Evolutionary conservation across 2,888 invertebrate genomes (phyloP), one percentile per base, ranked within the genome.

Genomic region (Volucella inflata): DNA sequence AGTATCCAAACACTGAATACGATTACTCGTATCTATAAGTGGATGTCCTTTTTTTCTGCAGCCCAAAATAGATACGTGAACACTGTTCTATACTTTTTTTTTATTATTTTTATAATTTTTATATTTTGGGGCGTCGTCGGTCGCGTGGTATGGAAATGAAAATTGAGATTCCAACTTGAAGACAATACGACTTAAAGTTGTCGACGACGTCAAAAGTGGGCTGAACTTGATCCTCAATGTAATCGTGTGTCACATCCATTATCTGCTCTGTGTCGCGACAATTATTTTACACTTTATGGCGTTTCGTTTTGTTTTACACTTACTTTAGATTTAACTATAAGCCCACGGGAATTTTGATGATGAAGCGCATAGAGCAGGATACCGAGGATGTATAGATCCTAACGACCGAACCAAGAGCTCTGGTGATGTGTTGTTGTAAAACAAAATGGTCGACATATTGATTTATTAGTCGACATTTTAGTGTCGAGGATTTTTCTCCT

Each of bases 171-270:
- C 59, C 11, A 12, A 11, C 12, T 44, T 44, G 6, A 11, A 44
- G 14, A 16, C 44, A 75, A 64, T n/a, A 53, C 42, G 65, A 48
- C 48, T 30, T 30, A 30, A 30, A 30, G 14, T 53, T 9, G 42
- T 46, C 38, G 53, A 65, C 57, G 40, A 80, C 68, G 48, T 65
- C 57, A 53, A 82, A 82, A 82, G 81, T 82, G 81, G 81, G 81
- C 81, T 65, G 71, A 82, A 82, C 76, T 82, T 71, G 76, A 82
- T 82, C 71, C 76, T 51, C 70, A 59, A 30, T 76, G 59, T 71
- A 82, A 82, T 82, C 76, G 81, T 76, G 76, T 76, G 76, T 59
- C 81, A 76, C 76, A 82, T 82, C 59, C 71, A 71, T 82, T 76
- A 76, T 82, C 76, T 57, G 30, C n/a, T 70, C 59, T 82, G 71